A percentile compares a stretch with the other conserved stretches of the same genome.
These are phyloP conservation scores for Cynopterus brachyotis DNA, from an alignment of 2,113 vertebrate genomes.

Conservation along the genomic window DNA sequence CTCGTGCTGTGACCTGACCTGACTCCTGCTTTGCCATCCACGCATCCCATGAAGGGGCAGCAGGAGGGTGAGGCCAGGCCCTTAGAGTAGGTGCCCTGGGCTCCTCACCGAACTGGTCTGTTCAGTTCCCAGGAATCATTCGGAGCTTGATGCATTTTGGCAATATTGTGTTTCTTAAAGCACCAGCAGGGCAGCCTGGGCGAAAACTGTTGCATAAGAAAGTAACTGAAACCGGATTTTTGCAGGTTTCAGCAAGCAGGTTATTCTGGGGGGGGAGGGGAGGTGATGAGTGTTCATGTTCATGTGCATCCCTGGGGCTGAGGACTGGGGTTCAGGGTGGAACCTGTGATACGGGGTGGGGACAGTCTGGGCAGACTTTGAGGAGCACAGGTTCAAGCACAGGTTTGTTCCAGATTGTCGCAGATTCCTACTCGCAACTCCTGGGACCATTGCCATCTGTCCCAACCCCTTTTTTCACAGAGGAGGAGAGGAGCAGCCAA, in stretches of 20 bases:
- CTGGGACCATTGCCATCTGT: not conserved
- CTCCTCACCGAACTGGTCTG: conserved; percentile 74
- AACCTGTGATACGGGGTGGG: not conserved
- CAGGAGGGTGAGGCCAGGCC: conserved; percentile 8
- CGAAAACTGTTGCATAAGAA: not conserved
- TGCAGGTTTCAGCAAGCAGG: not conserved
- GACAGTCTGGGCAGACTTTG: not conserved
- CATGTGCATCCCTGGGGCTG: not conserved
- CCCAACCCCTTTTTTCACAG: not conserved
- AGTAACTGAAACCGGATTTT: not conserved
- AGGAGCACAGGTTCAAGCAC: not conserved
- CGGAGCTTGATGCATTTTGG: conserved; percentile 63
- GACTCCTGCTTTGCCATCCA: conserved; percentile 61
- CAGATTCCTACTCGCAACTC: not conserved
- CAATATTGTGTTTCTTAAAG: conserved; percentile 63
- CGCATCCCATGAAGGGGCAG: not conserved
- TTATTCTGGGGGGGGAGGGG: not conserved
- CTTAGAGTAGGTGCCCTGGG: conserved; percentile 49
- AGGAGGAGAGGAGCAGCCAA: not conserved
- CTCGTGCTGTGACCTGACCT: conserved; percentile 73
- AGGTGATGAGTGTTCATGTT: not conserved
- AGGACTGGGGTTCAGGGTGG: not conserved
- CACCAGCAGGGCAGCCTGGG: not conserved
- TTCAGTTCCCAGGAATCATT: conserved; percentile 66
- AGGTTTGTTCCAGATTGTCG: not conserved